Base-by-base conservation (phyloP, 2,113 vertebrate genomes). In the Cettia cetti region DNA sequence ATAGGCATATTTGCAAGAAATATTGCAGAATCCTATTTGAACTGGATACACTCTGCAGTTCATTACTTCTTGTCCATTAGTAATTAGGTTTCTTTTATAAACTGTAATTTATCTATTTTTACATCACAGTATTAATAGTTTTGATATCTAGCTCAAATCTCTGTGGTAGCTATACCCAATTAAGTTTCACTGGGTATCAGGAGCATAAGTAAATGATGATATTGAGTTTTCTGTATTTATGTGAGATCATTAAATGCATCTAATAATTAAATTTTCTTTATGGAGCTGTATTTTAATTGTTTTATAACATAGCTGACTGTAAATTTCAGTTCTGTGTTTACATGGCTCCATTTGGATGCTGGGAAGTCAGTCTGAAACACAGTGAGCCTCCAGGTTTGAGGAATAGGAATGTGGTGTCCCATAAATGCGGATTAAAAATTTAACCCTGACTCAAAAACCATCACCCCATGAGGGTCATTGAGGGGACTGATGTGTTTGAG, bases 11-110 rank as follows among this genome's bases (percentile, higher is more conserved):
- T 97, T 94, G 85, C 63, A 85, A 57, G 53, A 92, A 89, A 94
- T 81, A 45, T 50, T 72, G 69, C 57, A 75, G 85, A 89, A 80
- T 84, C 31, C 49, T 94, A 37, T 95, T 95, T 94, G 93, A 84
- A 80, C 37, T 88, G 85, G 49, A 54, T 89, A 52, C 5, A 70
- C 22, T 78, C 77, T 47, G 52, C 71, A 89, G 65, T 89, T 89
- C 93, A 89, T 95, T 97, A 83, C 86, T 96, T 97, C 91, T 94
- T 94, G 95, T 89, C 86, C 85, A 87, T 89, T 92, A 94, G 92
- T 93, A 77, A 89, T 76, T 88, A 77, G 31, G 71, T 96, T 86
- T 95, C 92, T 85, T 97, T 94, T 95, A 91, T 53, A 70, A 96
- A 86, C 76, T 94, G 89, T 86, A 97, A 90, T 97, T 95, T 88